Evolutionary conservation across 1,140 invertebrate species (phyloP).

Genomic region (Himalopsyche phryganea): DNA sequence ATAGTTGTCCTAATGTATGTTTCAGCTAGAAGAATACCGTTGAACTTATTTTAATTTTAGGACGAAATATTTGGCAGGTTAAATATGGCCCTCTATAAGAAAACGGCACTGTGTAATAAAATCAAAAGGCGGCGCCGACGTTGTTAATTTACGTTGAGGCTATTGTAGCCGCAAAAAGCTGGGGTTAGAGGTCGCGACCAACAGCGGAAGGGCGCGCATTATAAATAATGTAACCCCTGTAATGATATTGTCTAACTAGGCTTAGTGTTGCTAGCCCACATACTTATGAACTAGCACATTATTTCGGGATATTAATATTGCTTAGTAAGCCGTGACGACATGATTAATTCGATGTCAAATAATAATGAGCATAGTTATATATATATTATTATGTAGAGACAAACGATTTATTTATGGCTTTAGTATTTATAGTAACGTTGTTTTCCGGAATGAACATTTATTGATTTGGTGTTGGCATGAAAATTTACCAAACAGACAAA

Average conservation of each 20-base stretch:
- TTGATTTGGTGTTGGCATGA: too few relatives aligned
- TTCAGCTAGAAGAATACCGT: too few relatives aligned
- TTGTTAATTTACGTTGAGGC: neutral
- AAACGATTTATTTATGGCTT: too few relatives aligned
- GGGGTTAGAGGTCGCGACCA: neutral
- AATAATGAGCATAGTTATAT: too few relatives aligned
- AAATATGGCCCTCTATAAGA: too few relatives aligned
- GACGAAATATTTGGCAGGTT: too few relatives aligned
- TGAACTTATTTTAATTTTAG: too few relatives aligned
- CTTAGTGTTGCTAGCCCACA: neutral
- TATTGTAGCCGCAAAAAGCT: neutral
- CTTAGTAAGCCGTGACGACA: neutral
- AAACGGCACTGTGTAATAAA: neutral
- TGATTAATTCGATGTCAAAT: neutral
- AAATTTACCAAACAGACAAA: too few relatives aligned
- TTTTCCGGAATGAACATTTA: too few relatives aligned
- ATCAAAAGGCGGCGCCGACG: neutral
- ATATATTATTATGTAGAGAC: too few relatives aligned
- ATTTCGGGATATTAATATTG: neutral
- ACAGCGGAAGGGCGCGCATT: neutral
- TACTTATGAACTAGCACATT: neutral
- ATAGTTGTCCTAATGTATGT: too few relatives aligned
- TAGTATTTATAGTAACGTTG: too few relatives aligned
- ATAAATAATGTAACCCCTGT: slow-evolving; percentile 3
- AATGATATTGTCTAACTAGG: slow-evolving; percentile 5